A percentile compares a stretch with the other conserved stretches of the same genome.
Evolutionary conservation across 2,888 invertebrate species (phyloP).

Genomic region (Andrena camellia): DNA sequence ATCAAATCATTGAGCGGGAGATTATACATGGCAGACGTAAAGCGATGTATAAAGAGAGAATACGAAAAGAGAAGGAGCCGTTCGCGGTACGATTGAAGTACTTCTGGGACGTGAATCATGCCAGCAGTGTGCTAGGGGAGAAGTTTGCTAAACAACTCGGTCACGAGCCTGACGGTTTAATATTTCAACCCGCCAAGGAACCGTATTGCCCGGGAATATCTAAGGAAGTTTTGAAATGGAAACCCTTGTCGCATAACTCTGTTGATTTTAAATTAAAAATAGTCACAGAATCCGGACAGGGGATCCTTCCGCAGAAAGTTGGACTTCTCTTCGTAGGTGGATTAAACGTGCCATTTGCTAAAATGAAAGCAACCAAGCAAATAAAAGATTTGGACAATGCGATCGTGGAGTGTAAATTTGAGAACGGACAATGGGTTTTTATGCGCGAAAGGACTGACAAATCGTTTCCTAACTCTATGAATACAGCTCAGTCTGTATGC

Average conservation of each 20-base stretch:
- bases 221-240: constrained; percentile 97
- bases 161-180: constrained; percentile 99
- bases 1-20: constrained; percentile 91
- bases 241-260: constrained; percentile 96
- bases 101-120: constrained; percentile 94
- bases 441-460: constrained; percentile 99
- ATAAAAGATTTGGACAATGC: constrained; percentile 94
- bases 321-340: constrained; percentile 94
- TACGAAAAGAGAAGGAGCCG: constrained; percentile 92
- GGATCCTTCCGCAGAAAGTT: constrained; percentile 89
- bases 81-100: constrained; percentile 96
- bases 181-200: constrained; percentile 97
- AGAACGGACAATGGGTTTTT: constrained; percentile 94
- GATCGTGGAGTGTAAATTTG: constrained; percentile 97
- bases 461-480: constrained; percentile 95
- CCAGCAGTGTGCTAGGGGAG: constrained; percentile 90
- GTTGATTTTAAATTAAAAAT: constrained; percentile 97
- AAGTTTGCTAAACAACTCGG: constrained; percentile 94
- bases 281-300: constrained; percentile 89
- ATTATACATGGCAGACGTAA: constrained; percentile 89
- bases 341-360: constrained; percentile 88
- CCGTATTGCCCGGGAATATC: constrained; percentile 94
- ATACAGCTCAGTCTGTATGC: constrained; percentile 95
- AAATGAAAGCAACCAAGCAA: constrained; percentile 92
- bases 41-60: constrained; percentile 91